Base-by-base conservation (phyloP, 2,888 invertebrate species). In the Sepioteuthis lessoniana region DNA sequence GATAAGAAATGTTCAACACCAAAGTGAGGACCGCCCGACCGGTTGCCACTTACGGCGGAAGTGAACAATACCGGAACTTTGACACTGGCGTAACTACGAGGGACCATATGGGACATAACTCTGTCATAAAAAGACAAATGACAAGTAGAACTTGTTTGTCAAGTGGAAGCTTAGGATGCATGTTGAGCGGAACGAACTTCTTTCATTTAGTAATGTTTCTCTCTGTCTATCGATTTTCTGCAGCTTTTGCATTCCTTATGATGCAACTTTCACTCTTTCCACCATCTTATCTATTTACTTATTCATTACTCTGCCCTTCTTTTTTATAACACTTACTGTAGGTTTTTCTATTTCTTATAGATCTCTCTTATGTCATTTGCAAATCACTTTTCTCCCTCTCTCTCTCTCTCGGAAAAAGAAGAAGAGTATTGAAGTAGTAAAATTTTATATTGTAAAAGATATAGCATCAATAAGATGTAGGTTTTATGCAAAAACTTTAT, bases 11-110 rank as follows among this genome's bases (percentile, higher is more conserved):
- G 10, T n/a, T 76, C 76, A 76, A 76, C n/a, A 55, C 55, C 55
- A 55, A 76, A 76, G 76, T 35, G 76, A 13, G n/a, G n/a, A 16
- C 16, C 16, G 76, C 16, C n/a, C n/a, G 76, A n/a, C 76, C 76
- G 76, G 76, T n/a, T 76, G 76, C 76, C n/a, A 76, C 76, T 76
- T n/a, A 76, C 76, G 76, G 76, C 76, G 76, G 76, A 76, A 76
- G 76, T 76, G 76, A 76, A 76, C 76, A 76, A 76, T n/a, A 76
- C 76, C 76, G 76, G 76, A 76, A 76, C 76, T 35, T 76, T 76
- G 76, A 76, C 76, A 76, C 76, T 76, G n/a, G 76, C 13, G 76
- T 76, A 76, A 76, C 76, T 76, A 76, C 76, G 76, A n/a, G n/a
- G 76, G n/a, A 76, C 76, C 76, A 76, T 1, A 76, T n/a, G 76